A percentile compares a stretch with the other conserved stretches of the same genome.
These are phyloP conservation scores for Hermatobates lingyangjiaoensis DNA, from an alignment of 1,140 invertebrate genomes.

Conservation along the genomic window DNA sequence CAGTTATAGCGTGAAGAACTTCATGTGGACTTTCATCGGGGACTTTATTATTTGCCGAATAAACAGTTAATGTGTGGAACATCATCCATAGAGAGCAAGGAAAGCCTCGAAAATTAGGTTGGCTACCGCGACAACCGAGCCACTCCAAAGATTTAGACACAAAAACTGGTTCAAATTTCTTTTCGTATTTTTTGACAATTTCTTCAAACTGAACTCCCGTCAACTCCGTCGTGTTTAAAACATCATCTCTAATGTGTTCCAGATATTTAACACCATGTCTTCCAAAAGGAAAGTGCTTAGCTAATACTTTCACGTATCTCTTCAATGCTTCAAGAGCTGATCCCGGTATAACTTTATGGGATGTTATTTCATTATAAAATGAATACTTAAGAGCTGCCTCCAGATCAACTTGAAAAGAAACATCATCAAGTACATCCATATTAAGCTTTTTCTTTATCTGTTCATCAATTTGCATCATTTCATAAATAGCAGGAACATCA, in stretches of 20 bases:
- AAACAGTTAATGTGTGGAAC: conserved; percentile 84
- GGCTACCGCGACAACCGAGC: conserved; percentile 66
- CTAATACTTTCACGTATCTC: conserved; percentile 46
- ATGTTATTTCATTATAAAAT: conserved; percentile 59
- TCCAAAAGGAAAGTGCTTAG: conserved; percentile 51
- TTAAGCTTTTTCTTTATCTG: conserved; percentile 20
- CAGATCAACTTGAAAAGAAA: conserved; percentile 64
- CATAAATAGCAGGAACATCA: conserved; percentile 7
- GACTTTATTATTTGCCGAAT: conserved; percentile 31
- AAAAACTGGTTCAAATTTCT: conserved; percentile 27
- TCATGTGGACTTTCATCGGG: conserved; percentile 25
- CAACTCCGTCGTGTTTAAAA: conserved; percentile 27
- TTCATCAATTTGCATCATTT: conserved; percentile 18
- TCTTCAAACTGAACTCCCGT: conserved; percentile 35
- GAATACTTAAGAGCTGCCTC: conserved; percentile 64
- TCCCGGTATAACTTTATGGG: conserved; percentile 42
- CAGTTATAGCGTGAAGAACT: conserved; percentile 63
- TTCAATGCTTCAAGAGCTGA: conserved; percentile 49
- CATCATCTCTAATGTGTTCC: conserved; percentile 28
- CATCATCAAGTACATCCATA: conserved; percentile 25
- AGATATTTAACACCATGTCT: conserved; percentile 42
- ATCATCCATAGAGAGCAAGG: conserved; percentile 89
- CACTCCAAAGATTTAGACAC: conserved; percentile 40
- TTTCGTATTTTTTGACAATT: conserved; percentile 31
- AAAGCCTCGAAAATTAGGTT: conserved; percentile 58